These are phyloP conservation scores for Solen grandis DNA, from an alignment of 1,140 invertebrate species.

Conservation along the genomic window DNA sequence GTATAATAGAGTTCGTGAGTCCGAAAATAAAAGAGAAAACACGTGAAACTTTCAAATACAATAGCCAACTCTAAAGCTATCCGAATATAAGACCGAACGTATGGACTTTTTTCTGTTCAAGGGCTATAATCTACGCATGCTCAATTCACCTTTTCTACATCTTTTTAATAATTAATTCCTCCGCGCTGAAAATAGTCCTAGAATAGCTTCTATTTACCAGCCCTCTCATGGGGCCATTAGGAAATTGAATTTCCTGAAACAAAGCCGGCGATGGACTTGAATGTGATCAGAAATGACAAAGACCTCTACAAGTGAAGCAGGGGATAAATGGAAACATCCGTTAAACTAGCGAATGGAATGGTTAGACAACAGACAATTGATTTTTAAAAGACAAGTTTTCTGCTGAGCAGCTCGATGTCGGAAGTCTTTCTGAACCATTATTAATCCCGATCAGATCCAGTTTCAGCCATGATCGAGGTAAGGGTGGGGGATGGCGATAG, in stretches of 20 bases:
- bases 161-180: constrained; percentile 54
- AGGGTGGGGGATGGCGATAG: too few relatives aligned
- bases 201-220: constrained; percentile 46
- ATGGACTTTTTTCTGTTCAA: too few relatives aligned
- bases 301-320: background rate
- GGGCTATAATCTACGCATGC: constrained; percentile 21
- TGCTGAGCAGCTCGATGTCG: too few relatives aligned
- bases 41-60: too few relatives aligned
- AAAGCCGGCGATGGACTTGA: constrained; percentile 28
- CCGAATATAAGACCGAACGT: too few relatives aligned
- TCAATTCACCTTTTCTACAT: constrained; percentile 17
- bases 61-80: too few relatives aligned
- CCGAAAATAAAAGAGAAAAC: too few relatives aligned
- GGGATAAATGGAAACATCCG: constrained; percentile 37
- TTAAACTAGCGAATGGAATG: constrained; percentile 11
- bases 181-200: constrained; percentile 34
- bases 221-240: constrained; percentile 50
- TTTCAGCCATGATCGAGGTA: too few relatives aligned
- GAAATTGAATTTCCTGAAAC: constrained; percentile 59
- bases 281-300: constrained; percentile 33
- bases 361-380: background rate
- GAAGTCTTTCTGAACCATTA: too few relatives aligned
- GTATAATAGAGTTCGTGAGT: too few relatives aligned
- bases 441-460: too few relatives aligned
- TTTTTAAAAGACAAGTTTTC: too few relatives aligned